Base-by-base conservation (phyloP, 2,113 vertebrate genomes). In the Muntiacus muntjak region DNA sequence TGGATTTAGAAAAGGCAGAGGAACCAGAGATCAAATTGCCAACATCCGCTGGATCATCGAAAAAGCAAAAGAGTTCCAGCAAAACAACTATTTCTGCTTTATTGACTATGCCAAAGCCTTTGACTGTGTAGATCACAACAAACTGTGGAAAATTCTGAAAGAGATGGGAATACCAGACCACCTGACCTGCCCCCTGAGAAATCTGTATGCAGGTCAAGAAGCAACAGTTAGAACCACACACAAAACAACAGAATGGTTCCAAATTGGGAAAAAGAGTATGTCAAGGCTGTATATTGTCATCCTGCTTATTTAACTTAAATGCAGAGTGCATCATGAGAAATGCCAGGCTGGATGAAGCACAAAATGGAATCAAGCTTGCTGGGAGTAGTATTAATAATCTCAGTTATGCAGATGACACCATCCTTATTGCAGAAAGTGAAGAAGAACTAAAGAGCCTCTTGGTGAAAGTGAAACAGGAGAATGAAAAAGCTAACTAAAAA, bases 11-110 rank as follows among this genome's bases (percentile, higher is more conserved):
- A 67, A 67, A n/a, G 4, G 64, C 8, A 67, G 64, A 36, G 17
- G 33, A 5, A n/a, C 1, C 64, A 67, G 17, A 67, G 64, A 67
- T 36, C 33, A 0, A 67, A 67, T 19, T n/a, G 62, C 62, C 33
- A 67, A 67, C 33, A 67, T n/a, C 7, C 0, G 1, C 62, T 67
- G 62, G 33, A n/a, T 67, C 16, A 67, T 67, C 0, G 0, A 19
- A 19, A 67, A n/a, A n/a, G 33, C 33, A 67, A 67, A 16, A 64
- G 62, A 67, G 33, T 19, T 67, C 16, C 62, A 67, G 33, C n/a
- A 67, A 67, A 67, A 4, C 8, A n/a, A n/a, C 62, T 67, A 67
- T 0, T 64, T 67, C 62, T 67, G 33, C 33, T n/a, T 67, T 67
- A 67, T 19, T 67, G 62, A 67, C 62, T n/a, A n/a, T 1, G 0